These are phyloP conservation scores for Glomeris marginata DNA, from an alignment of 2,888 invertebrate genomes.

Conservation along the genomic window DNA sequence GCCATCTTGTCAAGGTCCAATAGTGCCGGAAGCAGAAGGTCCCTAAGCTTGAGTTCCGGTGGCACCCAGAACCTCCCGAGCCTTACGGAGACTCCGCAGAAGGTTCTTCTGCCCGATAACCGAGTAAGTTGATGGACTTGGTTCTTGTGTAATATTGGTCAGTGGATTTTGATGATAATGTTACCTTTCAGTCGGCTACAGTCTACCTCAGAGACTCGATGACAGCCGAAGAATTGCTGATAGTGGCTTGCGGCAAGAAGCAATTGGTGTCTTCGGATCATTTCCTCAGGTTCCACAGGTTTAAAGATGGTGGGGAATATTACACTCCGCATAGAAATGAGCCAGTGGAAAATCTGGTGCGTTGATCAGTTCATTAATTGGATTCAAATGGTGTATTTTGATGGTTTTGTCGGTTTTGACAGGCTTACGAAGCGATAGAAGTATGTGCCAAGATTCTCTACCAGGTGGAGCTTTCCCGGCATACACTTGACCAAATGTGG, in stretches of 20 bases:
- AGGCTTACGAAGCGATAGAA: conserved; percentile 87
- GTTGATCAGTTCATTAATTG: conserved; percentile 28
- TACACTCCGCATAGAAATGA: conserved; percentile 90
- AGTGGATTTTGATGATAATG: too few species aligned
- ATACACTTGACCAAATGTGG: conserved; percentile 88
- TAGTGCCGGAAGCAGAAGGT: conserved; percentile 48
- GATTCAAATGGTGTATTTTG: neutral
- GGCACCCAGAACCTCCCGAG: conserved; percentile 48
- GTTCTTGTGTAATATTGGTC: too few species aligned
- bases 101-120: conserved; percentile 76
- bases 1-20: conserved; percentile 61
- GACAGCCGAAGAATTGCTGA: conserved; percentile 90
- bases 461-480: conserved; percentile 83
- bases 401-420: conserved; percentile 25
- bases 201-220: conserved; percentile 79
- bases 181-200: conserved; percentile 49
- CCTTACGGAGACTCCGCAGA: conserved; percentile 53
- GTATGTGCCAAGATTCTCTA: conserved; percentile 93
- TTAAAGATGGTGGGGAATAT: conserved; percentile 88
- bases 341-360: conserved; percentile 87
- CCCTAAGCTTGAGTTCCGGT: conserved; percentile 71
- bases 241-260: conserved; percentile 78
- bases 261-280: conserved; percentile 88
- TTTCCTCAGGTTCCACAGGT: conserved; percentile 86
- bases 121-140: too few species aligned